These are phyloP conservation scores for Zaprionus vittiger DNA, from an alignment of 1,140 invertebrate species.

Conservation along the genomic window DNA sequence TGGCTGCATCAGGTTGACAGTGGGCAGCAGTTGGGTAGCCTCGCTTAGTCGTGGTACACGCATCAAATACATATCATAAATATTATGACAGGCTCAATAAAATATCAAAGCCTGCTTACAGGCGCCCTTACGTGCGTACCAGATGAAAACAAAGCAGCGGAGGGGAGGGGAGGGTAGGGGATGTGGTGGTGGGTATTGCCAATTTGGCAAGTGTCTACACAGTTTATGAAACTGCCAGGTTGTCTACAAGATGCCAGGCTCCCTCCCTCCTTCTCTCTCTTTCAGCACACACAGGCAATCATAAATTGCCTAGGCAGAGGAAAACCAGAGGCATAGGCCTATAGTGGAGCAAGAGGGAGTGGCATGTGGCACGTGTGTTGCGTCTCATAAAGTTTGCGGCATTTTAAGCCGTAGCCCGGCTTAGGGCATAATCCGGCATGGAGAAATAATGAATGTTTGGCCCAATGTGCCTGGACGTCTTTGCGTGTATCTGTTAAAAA, in stretches of 20 bases:
- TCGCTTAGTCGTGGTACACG: constrained; percentile 35
- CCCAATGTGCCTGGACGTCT: constrained; percentile 54
- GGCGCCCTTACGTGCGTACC: constrained; percentile 62
- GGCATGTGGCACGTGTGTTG: constrained; percentile 67
- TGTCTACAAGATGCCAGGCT: constrained; percentile 60
- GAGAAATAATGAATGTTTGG: constrained; percentile 77
- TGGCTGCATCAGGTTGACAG: constrained; percentile 47
- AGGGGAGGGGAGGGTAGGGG: background rate
- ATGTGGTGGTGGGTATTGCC: constrained; percentile 40
- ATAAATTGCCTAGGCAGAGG: constrained; percentile 68
- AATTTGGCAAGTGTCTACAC: constrained; percentile 77
- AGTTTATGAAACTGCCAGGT: constrained; percentile 82
- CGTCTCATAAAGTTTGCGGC: constrained; percentile 79
- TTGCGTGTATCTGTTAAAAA: constrained; percentile 54
- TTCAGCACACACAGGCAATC: constrained; percentile 56
- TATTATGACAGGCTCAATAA: constrained; percentile 82
- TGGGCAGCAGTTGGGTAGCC: constrained; percentile 13
- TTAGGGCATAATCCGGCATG: constrained; percentile 74
- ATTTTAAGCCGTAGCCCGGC: constrained; percentile 75
- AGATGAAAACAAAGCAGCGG: constrained; percentile 33
- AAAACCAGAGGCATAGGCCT: background rate
- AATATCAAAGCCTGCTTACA: constrained; percentile 74
- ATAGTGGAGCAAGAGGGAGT: background rate
- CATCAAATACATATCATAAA: constrained; percentile 75
- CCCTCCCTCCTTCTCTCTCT: background rate